Base-by-base conservation (phyloP, 2,797 vertebrate genomes). In the Ataeniobius toweri region DNA sequence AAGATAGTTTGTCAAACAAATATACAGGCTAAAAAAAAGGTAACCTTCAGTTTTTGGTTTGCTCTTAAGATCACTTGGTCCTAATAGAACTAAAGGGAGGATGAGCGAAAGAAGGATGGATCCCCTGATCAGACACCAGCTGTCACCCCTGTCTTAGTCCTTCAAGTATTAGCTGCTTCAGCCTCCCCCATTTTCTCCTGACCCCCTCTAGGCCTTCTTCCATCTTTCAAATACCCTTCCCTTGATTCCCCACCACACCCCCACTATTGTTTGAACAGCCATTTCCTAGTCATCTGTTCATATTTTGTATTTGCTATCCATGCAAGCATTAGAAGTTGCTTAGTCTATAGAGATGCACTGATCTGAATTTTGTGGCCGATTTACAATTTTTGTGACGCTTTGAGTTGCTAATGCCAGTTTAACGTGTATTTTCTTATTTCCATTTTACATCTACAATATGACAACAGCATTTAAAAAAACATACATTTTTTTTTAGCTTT, bases 91-190 rank as follows among this genome's bases (percentile, higher is more conserved):
- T 88, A 72, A 48, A 73, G 44, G 82, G 83, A 80, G 81, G 90
- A 74, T 84, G 76, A 83, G 50, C 80, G 84, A 83, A 75, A 76
- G 76, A 74, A 79, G 84, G 85, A 84, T n/a, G 90, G 88, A 94
- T 94, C 93, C 92, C 91, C 89, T 88, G 90, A 89, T 92, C 94
- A 95, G 95, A 95, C 94, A 89, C 92, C 95, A 96, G 94, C 94
- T 95, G 94, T 90, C 92, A 75, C 76, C 76, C 36, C 65, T 0
- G 80, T 86, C 90, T 93, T 86, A 83, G 85, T 78, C 87, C 78
- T 77, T 46, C 73, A 76, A 76, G 85, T 82, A 80, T 89, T 80
- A 85, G 89, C 87, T 82, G 80, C 83, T 59, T 84, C 79, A 48
- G 71, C 77, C 59, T 82, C 78, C 71, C 76, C 86, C 86, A 71